Evolutionary conservation across 1,140 invertebrate species (phyloP).

Genomic region (Aphelenchoides avenae): DNA sequence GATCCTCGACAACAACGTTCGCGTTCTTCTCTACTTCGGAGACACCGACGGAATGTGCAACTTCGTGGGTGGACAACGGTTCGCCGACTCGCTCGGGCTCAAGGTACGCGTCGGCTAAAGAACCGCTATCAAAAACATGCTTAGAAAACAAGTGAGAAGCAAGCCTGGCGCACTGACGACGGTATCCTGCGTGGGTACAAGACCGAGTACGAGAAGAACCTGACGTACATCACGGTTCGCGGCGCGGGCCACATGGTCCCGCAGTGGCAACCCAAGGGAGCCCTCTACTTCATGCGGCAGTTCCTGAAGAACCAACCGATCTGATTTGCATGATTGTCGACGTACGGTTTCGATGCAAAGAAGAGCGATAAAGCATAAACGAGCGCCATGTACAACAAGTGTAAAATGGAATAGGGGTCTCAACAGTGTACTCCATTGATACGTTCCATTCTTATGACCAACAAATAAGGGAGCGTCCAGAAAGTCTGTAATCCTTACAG

Average conservation of each 20-base stretch:
- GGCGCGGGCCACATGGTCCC: constrained; percentile 63
- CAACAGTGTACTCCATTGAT: no score
- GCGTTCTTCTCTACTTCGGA: constrained; percentile 64
- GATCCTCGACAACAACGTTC: constrained; percentile 50
- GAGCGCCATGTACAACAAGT: no score
- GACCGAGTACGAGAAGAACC: constrained; percentile 42
- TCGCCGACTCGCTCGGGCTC: constrained; percentile 38
- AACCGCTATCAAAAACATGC: constrained; percentile 1
- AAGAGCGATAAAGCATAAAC: no score
- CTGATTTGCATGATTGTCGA: no score
- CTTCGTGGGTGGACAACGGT: constrained; percentile 53
- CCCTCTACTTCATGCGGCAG: constrained; percentile 60
- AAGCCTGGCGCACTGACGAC: constrained; percentile 44
- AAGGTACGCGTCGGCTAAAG: neutral
- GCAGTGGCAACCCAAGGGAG: constrained; percentile 62
- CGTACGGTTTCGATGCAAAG: no score
- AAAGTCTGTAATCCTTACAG: no score
- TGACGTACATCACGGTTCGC: constrained; percentile 48
- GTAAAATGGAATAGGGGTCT: no score
- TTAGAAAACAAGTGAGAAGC: constrained; percentile 30
- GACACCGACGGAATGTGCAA: constrained; percentile 66
- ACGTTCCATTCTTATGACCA: no score
- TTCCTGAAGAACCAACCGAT: no score
- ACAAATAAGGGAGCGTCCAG: no score
- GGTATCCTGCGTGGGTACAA: constrained; percentile 52